phyloP scores from a whole-genome alignment of 2,888 invertebrate genomes.

The Andrena bicolor region DNA sequence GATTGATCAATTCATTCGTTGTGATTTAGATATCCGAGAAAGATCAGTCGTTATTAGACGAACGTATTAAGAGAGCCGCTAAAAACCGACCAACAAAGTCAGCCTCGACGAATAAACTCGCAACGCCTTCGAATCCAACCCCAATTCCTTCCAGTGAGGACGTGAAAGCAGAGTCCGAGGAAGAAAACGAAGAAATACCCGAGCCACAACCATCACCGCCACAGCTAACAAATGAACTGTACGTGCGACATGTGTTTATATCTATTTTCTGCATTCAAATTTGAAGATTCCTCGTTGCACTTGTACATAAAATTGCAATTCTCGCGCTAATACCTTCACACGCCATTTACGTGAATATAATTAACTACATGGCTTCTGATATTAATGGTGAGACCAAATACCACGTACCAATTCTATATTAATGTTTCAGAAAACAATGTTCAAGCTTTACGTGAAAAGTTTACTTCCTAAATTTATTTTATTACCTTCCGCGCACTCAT shows the following conservation, averaged over 20 bases:
- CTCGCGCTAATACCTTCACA: slow-evolving; percentile 1
- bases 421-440: no score
- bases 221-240: slow-evolving; percentile 60
- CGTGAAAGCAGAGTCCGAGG: slow-evolving; percentile 82
- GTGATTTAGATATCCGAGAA: slow-evolving; percentile 93
- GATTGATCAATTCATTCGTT: slow-evolving; percentile 7
- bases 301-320: neutral
- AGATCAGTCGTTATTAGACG: slow-evolving; percentile 96
- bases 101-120: slow-evolving; percentile 85
- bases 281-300: neutral
- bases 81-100: slow-evolving; percentile 87
- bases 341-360: neutral
- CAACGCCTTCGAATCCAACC: slow-evolving; percentile 81
- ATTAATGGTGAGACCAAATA: neutral
- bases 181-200: slow-evolving; percentile 78
- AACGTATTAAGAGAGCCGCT: slow-evolving; percentile 96
- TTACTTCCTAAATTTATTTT: no score
- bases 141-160: slow-evolving; percentile 83
- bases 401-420: no score
- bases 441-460: no score
- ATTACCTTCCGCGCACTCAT: neutral
- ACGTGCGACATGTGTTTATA: slow-evolving; percentile 23
- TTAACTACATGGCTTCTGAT: slow-evolving; percentile 3
- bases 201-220: slow-evolving; percentile 59
- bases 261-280: neutral